phyloP scores from a whole-genome alignment of 2,797 vertebrate species.

The Saguinus oedipus region DNA sequence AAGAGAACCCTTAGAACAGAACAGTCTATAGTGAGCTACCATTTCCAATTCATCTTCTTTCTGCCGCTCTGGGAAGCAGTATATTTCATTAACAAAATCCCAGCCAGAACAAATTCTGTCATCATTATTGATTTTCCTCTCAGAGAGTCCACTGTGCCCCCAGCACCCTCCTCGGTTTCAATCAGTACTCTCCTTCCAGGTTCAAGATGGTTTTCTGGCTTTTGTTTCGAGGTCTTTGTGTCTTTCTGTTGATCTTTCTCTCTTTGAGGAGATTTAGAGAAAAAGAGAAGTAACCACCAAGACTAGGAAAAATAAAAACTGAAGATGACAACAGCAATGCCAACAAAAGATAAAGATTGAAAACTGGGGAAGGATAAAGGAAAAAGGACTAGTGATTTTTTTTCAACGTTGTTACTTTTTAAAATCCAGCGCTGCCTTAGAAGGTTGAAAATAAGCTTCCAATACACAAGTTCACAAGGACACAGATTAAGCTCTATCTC shows the following conservation, averaged over 20 bases:
- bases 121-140: neutral
- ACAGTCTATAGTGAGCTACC: neutral
- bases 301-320: slow-evolving; percentile 10
- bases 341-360: neutral
- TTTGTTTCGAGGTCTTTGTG: neutral
- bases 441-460: slow-evolving; percentile 80
- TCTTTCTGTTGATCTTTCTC: neutral
- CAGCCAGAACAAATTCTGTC: neutral
- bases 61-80: neutral
- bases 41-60: neutral
- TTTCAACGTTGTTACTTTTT: neutral
- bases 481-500: slow-evolving; percentile 69
- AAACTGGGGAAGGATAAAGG: neutral
- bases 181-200: neutral
- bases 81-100: slow-evolving; percentile 18
- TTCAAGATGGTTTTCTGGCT: slow-evolving; percentile 37
- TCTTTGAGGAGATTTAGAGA: neutral
- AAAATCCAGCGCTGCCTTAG: slow-evolving; percentile 46
- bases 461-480: slow-evolving; percentile 75
- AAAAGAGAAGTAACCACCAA: neutral
- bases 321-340: neutral
- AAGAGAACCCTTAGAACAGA: neutral
- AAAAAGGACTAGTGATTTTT: neutral
- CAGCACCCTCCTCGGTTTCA: neutral
- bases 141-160: neutral